Evolutionary conservation across 1,140 invertebrate genomes (phyloP).

Genomic region (Cyclina sinensis): DNA sequence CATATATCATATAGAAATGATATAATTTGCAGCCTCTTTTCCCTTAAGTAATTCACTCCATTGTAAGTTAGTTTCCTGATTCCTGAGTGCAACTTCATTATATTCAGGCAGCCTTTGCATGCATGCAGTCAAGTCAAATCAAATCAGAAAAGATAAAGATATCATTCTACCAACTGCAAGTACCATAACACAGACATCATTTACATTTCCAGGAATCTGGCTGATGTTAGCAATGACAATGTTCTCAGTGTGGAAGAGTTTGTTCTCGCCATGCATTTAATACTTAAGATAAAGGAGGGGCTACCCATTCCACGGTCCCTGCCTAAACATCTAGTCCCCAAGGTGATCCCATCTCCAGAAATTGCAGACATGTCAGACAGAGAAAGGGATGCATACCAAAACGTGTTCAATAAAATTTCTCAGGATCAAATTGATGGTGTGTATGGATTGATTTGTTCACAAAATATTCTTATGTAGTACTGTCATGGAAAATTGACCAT

Average conservation of each 20-base stretch:
- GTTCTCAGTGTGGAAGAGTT: slow-evolving; percentile 83
- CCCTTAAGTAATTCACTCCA: too few relatives aligned
- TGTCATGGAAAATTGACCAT: too few relatives aligned
- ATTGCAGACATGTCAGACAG: slow-evolving; percentile 62
- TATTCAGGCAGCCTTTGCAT: too few relatives aligned
- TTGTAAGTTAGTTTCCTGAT: too few relatives aligned
- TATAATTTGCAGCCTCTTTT: too few relatives aligned
- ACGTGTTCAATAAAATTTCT: slow-evolving; percentile 75
- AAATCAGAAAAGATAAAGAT: too few relatives aligned
- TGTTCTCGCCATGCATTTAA: slow-evolving; percentile 81
- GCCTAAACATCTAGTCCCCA: slow-evolving; percentile 74
- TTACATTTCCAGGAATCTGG: slow-evolving; percentile 78
- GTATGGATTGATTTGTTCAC: background rate
- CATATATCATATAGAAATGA: too few relatives aligned
- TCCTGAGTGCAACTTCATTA: too few relatives aligned
- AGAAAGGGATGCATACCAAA: slow-evolving; percentile 77
- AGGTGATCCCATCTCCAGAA: slow-evolving; percentile 51
- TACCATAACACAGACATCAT: too few relatives aligned
- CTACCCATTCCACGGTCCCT: slow-evolving; percentile 74
- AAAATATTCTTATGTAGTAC: too few relatives aligned
- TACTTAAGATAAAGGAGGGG: slow-evolving; percentile 74
- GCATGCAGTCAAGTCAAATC: too few relatives aligned
- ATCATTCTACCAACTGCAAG: too few relatives aligned
- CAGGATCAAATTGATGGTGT: slow-evolving; percentile 71
- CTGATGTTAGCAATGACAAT: slow-evolving; percentile 83